Evolutionary conservation across 2,797 vertebrate species (phyloP).

Genomic region (Phoeniculus purpureus): DNA sequence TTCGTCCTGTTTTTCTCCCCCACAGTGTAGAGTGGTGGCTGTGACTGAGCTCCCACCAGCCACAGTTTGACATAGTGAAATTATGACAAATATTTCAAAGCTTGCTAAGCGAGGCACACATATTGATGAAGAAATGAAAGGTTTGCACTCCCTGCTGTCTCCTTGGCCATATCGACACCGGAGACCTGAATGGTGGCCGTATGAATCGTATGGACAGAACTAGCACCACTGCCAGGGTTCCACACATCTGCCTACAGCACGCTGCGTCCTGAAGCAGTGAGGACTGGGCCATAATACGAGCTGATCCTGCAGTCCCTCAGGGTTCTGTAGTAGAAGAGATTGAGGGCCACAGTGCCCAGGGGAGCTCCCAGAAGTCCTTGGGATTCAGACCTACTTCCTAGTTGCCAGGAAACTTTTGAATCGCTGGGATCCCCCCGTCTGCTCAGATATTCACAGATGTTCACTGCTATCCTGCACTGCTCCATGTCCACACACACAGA

Average conservation of each 20-base stretch:
- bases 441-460: neutral
- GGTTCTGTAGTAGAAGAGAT: neutral
- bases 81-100: neutral
- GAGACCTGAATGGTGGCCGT: neutral
- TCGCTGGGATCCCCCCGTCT: neutral
- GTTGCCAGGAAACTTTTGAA: neutral
- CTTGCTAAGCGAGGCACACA: neutral
- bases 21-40: neutral
- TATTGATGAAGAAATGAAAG: neutral
- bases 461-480: neutral
- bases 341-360: neutral
- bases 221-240: neutral
- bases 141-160: neutral
- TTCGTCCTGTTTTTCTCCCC: neutral
- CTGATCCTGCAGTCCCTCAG: neutral
- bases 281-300: neutral
- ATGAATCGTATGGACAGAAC: neutral
- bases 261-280: neutral
- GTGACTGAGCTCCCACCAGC: neutral
- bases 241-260: neutral
- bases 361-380: neutral
- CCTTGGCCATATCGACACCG: neutral
- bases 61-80: neutral
- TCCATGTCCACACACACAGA: neutral
- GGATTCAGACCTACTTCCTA: neutral